Evolutionary conservation across 1,140 invertebrate species (phyloP).

Genomic region (Carcinoscorpius rotundicauda): DNA sequence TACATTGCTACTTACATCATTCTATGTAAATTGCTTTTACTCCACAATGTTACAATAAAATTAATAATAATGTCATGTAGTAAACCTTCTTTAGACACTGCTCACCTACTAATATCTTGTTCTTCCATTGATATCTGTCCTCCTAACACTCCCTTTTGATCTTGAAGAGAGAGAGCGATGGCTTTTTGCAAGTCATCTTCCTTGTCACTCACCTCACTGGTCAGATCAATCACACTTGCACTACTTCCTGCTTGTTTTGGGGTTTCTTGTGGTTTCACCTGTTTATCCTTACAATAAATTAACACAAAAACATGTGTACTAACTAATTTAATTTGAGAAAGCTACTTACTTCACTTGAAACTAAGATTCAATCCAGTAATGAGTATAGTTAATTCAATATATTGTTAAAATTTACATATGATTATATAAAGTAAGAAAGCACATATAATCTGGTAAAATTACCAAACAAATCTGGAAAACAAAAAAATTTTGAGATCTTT

Average conservation of each 20-base stretch:
- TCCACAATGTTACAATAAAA: not conserved
- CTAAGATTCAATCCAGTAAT: not conserved
- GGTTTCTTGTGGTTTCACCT: not conserved
- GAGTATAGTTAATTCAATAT: too few relatives aligned
- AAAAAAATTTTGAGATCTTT: too few relatives aligned
- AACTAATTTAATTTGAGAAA: constrained; percentile 11
- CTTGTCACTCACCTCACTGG: constrained; percentile 28
- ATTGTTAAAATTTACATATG: not conserved
- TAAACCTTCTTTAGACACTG: not conserved
- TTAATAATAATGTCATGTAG: not conserved
- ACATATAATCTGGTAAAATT: too few relatives aligned
- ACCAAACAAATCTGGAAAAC: too few relatives aligned
- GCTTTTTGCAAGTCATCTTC: constrained; percentile 35
- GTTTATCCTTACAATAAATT: not conserved
- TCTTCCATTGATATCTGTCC: constrained; percentile 20
- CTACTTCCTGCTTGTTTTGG: constrained; percentile 9
- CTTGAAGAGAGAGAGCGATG: constrained; percentile 27
- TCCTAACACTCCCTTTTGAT: constrained; percentile 16
- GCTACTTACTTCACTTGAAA: constrained; percentile 7
- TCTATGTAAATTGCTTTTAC: too few relatives aligned
- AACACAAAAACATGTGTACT: not conserved
- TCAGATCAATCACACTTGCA: constrained; percentile 31
- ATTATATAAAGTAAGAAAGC: not conserved
- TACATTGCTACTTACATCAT: too few relatives aligned
- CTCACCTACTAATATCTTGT: constrained; percentile 19